A percentile compares a stretch with the other conserved stretches of the same genome.
Evolutionary conservation across 2,113 vertebrate species (phyloP).

Genomic region (Protobothrops flavoviridis): DNA sequence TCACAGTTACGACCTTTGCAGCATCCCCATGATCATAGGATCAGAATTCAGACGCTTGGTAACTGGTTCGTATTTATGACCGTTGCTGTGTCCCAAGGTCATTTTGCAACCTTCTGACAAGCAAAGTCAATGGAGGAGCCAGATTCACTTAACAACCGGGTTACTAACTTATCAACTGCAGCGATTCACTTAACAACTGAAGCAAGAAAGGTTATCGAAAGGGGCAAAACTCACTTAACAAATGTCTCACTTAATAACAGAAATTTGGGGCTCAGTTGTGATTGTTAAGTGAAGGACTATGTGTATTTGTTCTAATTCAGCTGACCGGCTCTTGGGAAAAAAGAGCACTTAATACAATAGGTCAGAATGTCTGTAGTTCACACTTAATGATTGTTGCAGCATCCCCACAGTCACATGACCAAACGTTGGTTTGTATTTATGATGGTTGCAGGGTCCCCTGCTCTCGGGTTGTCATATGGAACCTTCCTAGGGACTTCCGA

Average conservation of each 20-base stretch:
- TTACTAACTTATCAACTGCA: neutral
- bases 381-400: neutral
- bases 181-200: neutral
- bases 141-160: neutral
- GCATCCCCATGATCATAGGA: no score
- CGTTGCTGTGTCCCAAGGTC: no score
- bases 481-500: neutral
- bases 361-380: neutral
- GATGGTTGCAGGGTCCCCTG: neutral
- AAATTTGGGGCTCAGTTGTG: no score
- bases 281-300: neutral
- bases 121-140: neutral
- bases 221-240: no score
- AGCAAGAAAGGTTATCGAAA: neutral
- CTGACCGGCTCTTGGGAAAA: neutral
- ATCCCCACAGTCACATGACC: neutral
- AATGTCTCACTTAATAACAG: no score
- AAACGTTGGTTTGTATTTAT: neutral
- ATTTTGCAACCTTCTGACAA: no score
- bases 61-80: no score
- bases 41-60: no score
- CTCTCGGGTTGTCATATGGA: neutral
- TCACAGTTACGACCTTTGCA: no score
- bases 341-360: neutral
- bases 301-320: neutral